phyloP scores from a whole-genome alignment of 92 coral and sea anemone genomes.

The Diadumene lineata region DNA sequence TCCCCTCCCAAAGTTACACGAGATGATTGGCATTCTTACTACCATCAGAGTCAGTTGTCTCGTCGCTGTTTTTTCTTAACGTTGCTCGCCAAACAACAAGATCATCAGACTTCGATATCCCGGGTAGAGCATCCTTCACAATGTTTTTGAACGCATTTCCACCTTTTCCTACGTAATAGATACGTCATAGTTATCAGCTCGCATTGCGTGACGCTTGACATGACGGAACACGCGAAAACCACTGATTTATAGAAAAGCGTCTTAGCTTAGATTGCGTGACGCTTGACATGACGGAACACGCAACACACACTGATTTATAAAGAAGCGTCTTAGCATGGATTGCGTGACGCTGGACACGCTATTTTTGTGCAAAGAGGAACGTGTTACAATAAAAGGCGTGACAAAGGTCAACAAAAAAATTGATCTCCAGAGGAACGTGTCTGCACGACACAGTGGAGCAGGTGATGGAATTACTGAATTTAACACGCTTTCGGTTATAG shows the following conservation, averaged over 20 bases:
- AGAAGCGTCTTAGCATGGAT: neutral
- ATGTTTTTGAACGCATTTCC: neutral
- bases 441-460: no score
- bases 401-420: no score
- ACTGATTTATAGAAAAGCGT: no score
- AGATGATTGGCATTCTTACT: conserved; percentile 14
- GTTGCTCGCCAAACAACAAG: conserved; percentile 12
- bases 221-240: no score
- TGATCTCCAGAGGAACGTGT: no score
- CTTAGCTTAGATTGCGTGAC: neutral
- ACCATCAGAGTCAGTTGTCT: neutral
- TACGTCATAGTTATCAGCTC: neutral
- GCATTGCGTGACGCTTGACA: neutral
- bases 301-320: no score
- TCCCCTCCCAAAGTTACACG: neutral
- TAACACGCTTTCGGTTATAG: no score
- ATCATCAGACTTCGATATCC: neutral
- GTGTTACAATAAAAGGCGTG: no score
- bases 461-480: no score
- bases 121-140: conserved; percentile 18
- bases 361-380: no score
- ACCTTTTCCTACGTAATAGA: neutral
- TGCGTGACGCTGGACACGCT: conserved; percentile 3
- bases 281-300: neutral
- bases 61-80: neutral